phyloP scores from a whole-genome alignment of 2,888 invertebrate genomes.

The Eugnorisma glareosa region DNA sequence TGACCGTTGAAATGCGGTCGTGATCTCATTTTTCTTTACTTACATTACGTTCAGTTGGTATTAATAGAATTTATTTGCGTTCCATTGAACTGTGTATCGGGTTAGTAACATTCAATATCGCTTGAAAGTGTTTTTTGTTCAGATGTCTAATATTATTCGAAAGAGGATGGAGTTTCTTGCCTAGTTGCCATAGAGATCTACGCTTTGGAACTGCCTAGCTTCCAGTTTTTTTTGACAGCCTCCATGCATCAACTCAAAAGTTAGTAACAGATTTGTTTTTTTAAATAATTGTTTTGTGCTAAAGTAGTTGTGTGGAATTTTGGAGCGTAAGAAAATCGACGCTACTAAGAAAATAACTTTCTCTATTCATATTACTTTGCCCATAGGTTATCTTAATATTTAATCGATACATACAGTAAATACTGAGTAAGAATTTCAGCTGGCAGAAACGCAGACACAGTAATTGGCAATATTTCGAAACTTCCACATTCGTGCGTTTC shows the following conservation, averaged over 20 bases:
- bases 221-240: background rate
- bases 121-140: background rate
- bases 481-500: conserved; percentile 2
- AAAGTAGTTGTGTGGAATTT: background rate
- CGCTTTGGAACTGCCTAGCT: background rate
- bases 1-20: conserved; percentile 73
- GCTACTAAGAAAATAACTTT: background rate
- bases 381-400: background rate
- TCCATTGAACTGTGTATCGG: conserved; percentile 35
- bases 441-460: conserved; percentile 16
- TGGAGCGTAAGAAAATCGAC: background rate
- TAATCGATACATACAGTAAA: background rate
- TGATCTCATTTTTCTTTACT: conserved; percentile 75
- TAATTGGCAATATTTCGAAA: conserved; percentile 43
- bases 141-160: background rate
- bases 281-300: background rate
- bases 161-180: background rate
- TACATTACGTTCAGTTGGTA: conserved; percentile 54
- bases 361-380: background rate
- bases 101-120: conserved; percentile 8
- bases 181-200: background rate
- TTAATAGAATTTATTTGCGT: conserved; percentile 62
- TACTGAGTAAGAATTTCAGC: conserved; percentile 21
- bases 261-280: too few species aligned
- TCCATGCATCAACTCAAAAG: too few species aligned